Evolutionary conservation across 2,113 vertebrate species (phyloP).

Genomic region (Thunnus thynnus): DNA sequence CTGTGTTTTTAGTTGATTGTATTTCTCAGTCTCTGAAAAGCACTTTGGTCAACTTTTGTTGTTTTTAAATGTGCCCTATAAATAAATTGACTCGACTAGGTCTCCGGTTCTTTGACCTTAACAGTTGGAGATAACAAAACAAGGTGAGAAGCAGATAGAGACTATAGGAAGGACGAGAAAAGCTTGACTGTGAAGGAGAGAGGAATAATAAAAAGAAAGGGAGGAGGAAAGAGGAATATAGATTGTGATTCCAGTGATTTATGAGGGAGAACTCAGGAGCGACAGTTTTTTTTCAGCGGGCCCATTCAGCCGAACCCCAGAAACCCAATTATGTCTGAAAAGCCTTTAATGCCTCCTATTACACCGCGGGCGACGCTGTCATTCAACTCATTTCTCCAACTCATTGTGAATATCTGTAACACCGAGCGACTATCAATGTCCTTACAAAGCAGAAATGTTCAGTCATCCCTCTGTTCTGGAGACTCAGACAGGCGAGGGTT

Average conservation of each 20-base stretch:
- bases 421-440: slow-evolving; percentile 31
- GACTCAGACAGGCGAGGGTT: background rate
- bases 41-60: too few species aligned
- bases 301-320: slow-evolving; percentile 44
- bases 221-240: slow-evolving; percentile 4
- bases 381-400: slow-evolving; percentile 56
- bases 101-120: too few species aligned
- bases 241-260: slow-evolving; percentile 57
- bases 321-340: slow-evolving; percentile 69
- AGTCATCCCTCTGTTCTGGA: slow-evolving; percentile 17
- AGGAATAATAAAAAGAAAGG: background rate
- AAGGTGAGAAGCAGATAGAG: background rate
- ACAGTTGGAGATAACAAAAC: background rate
- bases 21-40: too few species aligned
- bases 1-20: too few species aligned
- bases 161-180: background rate
- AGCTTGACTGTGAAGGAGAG: background rate
- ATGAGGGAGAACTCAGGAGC: slow-evolving; percentile 37
- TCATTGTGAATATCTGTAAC: slow-evolving; percentile 31
- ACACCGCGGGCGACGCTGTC: slow-evolving; percentile 28
- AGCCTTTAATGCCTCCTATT: slow-evolving; percentile 61
- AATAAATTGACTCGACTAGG: too few species aligned
- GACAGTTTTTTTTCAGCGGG: slow-evolving; percentile 8
- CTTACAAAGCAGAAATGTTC: slow-evolving; percentile 34
- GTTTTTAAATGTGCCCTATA: too few species aligned